Evolutionary conservation across 2,113 vertebrate species (phyloP), one percentile per base, ranked within the genome.

Genomic region (Craseonycteris thonglongyai): DNA sequence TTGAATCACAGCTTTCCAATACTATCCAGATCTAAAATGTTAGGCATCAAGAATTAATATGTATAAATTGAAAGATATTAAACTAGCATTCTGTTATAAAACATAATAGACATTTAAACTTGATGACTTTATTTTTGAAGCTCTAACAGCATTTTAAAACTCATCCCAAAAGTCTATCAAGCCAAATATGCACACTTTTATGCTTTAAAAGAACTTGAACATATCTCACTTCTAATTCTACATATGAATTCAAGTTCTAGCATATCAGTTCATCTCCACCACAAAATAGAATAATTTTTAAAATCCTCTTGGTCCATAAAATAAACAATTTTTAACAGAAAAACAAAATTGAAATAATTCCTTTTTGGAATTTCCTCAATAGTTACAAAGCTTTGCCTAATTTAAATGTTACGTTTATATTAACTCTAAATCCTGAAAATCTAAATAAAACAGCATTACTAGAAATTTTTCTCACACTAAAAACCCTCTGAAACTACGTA

Each of bases 201-300:
- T 69, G 74, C 38, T 72, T 84, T 38, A 89, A 30, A 59, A 35
- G 2, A 38, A 0, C 1, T 30, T 78, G 15, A 40, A 68, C 75
- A 84, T 91, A 30, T 95, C 45, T 59, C 40, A 40, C 40, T 71
- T 93, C 65, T 88, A 91, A 97, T 84, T 87, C 54, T 89, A 72
- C 14, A 65, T 35, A 75, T 76, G 61, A 92, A 63, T 91, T 87
- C 56, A 88, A 66, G 33, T n/a, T 18, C 76, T 74, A 76, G 33
- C 35, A 78, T 0, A 30, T 47, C 22, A 38, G 22, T 54, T 65
- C 68, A 90, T 75, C 33, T 93, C 38, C 19, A 86, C 28, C 92
- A 88, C 14, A 76, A 96, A 88, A 85, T 28, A 81, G 22, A 68
- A 84, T 75, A 42, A 94, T 58, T 89, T 84, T 80, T 88, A 94